Base-by-base conservation (phyloP, 2,888 invertebrate genomes). In the Watsonalla cultraria region DNA sequence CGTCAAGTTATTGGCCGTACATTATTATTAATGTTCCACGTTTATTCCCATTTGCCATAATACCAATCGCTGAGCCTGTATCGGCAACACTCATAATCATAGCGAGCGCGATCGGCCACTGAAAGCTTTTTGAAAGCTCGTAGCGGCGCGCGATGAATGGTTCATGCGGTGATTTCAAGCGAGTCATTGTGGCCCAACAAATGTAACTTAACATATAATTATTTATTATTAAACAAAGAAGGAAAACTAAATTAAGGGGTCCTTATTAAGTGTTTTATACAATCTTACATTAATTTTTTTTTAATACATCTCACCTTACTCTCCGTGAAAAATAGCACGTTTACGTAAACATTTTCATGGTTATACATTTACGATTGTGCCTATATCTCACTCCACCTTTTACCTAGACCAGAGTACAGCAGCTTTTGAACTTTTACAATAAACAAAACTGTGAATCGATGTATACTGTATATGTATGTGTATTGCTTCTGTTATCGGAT, bases 91-190 rank as follows among this genome's bases (percentile, higher is more conserved):
- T 81, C 76, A 77, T 83, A 80, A 83, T 84, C 82, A 80, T 74
- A 78, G 80, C 76, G 75, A 76, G 70, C 76, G 74, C 81, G 78
- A 84, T 86, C 82, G 78, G 76, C 80, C 80, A 81, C 81, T 86
- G 86, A 88, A 87, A 88, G 87, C 84, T 86, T 88, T 87, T 84
- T 87, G 86, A 88, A 86, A 88, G 87, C 86, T 83, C 78, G 69
- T 76, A 80, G 78, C 78, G 75, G 80, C 78, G 75, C 74, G 74
- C 81, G 80, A 86, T 85, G 84, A 85, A 86, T 84, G 78, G 80
- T 82, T 84, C 80, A 82, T 78, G 78, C 74, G 70, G 76, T 76
- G 78, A 83, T 83, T 83, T 80, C 75, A 67, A 76, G 72, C 76
- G 74, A 76, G 75, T 82, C 81, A 80, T 76, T 74, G 75, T 71